Conservation (phyloP, 2,888 invertebrate species). For the Drosophila testacea region DNA sequence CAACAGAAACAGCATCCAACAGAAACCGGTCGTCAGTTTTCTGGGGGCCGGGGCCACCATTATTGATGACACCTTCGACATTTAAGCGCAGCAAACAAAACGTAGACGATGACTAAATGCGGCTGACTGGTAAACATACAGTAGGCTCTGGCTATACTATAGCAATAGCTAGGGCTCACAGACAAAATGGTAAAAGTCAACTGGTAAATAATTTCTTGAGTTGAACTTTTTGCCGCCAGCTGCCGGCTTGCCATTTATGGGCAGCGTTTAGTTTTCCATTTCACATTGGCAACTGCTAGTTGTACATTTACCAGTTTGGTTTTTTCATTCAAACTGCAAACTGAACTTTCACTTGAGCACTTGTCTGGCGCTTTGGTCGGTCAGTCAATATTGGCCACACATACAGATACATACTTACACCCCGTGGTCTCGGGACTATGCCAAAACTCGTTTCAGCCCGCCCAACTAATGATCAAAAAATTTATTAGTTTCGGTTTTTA, state of each 20-base stretch:
- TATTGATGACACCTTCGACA: conserved; percentile 80
- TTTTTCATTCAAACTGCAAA: conserved; percentile 28
- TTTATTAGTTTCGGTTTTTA: conserved; percentile 61
- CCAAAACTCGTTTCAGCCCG: conserved; percentile 61
- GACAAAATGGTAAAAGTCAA: conserved; percentile 77
- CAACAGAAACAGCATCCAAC: conserved; percentile 26
- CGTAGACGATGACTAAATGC: conserved; percentile 59
- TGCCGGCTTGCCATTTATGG: conserved; percentile 72
- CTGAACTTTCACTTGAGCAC: conserved; percentile 74
- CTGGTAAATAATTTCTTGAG: conserved; percentile 59
- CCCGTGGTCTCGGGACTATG: conserved; percentile 19
- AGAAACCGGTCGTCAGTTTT: conserved; percentile 51
- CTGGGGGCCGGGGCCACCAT: conserved; percentile 28
- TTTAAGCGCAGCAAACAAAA: conserved; percentile 62
- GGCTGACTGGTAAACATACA: conserved; percentile 36
- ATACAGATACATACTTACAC: conserved; percentile 41
- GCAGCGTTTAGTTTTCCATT: conserved; percentile 73
- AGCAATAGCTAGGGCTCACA: conserved; percentile 12
- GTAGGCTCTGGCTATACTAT: conserved; percentile 39
- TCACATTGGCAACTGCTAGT: conserved; percentile 53
- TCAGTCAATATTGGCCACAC: conserved; percentile 56
- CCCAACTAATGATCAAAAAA: conserved; percentile 72
- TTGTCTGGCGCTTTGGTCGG: conserved; percentile 55
- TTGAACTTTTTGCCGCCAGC: conserved; percentile 31
- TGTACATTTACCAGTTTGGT: conserved; percentile 53